These are phyloP conservation scores for Rhabdophis nuchalis DNA, from an alignment of 2,797 vertebrate species.

Conservation along the genomic window DNA sequence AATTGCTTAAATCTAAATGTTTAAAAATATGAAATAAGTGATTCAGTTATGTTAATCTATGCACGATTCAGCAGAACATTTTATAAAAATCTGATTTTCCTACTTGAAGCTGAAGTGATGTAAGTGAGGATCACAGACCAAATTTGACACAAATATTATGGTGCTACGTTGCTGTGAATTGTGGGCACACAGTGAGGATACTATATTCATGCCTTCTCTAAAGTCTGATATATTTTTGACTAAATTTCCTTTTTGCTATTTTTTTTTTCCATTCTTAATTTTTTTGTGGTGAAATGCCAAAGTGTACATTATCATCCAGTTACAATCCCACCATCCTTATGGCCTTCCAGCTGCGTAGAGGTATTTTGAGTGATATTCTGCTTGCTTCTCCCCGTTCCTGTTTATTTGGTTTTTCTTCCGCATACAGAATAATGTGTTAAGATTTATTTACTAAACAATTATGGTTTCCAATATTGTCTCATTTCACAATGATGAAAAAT, in stretches of 20 bases:
- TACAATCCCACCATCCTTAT: constrained; percentile 5
- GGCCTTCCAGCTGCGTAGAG: constrained; percentile 2
- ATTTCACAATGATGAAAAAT: not conserved
- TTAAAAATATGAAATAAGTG: not conserved
- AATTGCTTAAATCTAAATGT: not conserved
- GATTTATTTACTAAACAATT: constrained; percentile 19
- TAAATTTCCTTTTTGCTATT: not conserved
- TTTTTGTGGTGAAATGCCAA: constrained; percentile 4
- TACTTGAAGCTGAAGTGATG: not conserved
- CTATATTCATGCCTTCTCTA: not conserved
- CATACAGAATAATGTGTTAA: not conserved
- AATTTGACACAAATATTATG: not conserved
- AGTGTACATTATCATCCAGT: not conserved
- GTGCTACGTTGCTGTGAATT: not conserved
- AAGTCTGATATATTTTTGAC: not conserved
- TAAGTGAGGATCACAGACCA: not conserved
- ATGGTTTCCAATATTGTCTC: constrained; percentile 2
- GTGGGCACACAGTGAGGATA: not conserved
- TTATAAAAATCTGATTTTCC: not conserved
- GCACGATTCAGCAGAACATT: not conserved
- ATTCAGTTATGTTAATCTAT: not conserved
- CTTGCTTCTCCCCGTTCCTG: not conserved
- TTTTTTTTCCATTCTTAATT: constrained; percentile 5
- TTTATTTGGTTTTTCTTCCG: constrained; percentile 14
- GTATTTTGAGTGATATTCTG: constrained; percentile 7